Percentiles rank a stretch among this genome's conserved stretches.
These are phyloP conservation scores for Chlamydotis undulata DNA, from an alignment of 2,113 vertebrate species.

Conservation along the genomic window DNA sequence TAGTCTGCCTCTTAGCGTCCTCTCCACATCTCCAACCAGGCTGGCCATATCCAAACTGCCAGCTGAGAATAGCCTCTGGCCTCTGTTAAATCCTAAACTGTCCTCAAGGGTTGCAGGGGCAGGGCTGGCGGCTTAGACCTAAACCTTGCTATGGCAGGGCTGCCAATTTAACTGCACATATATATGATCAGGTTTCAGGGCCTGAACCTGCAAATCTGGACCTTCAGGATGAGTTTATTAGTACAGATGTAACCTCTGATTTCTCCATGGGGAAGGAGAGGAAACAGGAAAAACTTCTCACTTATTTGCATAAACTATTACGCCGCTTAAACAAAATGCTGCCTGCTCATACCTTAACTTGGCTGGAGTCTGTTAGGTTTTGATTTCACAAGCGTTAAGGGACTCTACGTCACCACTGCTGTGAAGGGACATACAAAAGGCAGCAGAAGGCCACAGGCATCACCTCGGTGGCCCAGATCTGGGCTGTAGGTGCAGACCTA, in stretches of 20 bases:
- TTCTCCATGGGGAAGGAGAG: background rate
- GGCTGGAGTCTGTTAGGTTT: background rate
- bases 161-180: background rate
- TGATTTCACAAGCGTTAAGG: constrained; percentile 3
- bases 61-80: background rate
- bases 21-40: background rate
- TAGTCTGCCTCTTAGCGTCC: background rate
- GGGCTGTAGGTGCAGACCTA: background rate
- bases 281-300: constrained; percentile 37
- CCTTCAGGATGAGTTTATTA: background rate
- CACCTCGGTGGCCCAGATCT: background rate
- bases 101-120: background rate
- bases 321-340: background rate
- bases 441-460: background rate
- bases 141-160: background rate
- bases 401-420: background rate
- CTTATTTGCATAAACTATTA: background rate
- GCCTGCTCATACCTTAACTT: background rate
- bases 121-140: background rate
- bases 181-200: background rate
- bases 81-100: background rate
- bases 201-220: background rate
- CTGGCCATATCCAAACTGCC: background rate
- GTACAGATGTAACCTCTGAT: background rate
- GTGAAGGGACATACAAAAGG: background rate